Conservation (phyloP, 2,888 invertebrate species). For the Platerodrilus igneus region DNA sequence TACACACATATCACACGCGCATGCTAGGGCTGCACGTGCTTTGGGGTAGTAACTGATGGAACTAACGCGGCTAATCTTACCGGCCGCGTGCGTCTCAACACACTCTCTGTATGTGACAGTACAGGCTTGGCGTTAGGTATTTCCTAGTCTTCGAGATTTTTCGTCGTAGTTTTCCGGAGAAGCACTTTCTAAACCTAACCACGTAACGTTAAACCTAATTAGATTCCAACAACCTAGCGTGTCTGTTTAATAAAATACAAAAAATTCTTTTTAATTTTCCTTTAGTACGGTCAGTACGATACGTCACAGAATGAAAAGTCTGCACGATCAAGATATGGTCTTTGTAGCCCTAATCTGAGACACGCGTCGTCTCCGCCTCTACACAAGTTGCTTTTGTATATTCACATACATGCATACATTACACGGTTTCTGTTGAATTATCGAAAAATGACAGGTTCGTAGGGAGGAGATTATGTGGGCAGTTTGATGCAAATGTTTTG, state of each 20-base stretch:
- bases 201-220: no score
- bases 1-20: slow-evolving; percentile 13
- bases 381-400: slow-evolving; percentile 20
- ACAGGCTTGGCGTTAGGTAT: no score
- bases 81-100: slow-evolving; percentile 30
- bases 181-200: no score
- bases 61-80: slow-evolving; percentile 33
- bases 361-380: slow-evolving; percentile 34
- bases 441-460: slow-evolving; percentile 4
- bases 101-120: slow-evolving; percentile 34
- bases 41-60: slow-evolving; percentile 22
- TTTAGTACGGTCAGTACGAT: no score
- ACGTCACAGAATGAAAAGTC: slow-evolving; percentile 20
- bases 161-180: no score
- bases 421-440: slow-evolving; percentile 19
- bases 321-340: slow-evolving; percentile 40
- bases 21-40: slow-evolving; percentile 13
- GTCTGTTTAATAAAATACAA: no score
- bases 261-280: no score
- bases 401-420: slow-evolving; percentile 22
- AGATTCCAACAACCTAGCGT: no score
- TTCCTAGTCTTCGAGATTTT: no score
- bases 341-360: slow-evolving; percentile 44
- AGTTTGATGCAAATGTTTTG: no score
- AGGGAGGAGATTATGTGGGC: no score